phyloP scores from a whole-genome alignment of 1,140 invertebrate genomes.

The Bombus huntii region DNA sequence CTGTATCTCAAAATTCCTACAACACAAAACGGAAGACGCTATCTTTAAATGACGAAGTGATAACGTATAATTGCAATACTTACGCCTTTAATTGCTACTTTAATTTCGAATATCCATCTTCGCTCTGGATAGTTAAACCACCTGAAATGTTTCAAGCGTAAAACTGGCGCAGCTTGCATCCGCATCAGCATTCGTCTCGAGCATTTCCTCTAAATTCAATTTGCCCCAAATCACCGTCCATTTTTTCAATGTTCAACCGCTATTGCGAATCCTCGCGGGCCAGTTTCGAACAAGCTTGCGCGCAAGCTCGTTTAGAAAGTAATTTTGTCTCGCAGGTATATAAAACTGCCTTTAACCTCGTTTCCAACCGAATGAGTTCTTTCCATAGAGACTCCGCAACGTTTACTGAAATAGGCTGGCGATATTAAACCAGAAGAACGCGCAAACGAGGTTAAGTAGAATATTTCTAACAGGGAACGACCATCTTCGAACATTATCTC shows the following conservation, averaged over 20 bases:
- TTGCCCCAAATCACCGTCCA: background rate
- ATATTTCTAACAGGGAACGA: background rate
- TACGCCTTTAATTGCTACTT: background rate
- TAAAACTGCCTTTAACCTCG: conserved; percentile 32
- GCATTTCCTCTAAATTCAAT: background rate
- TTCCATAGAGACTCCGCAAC: background rate
- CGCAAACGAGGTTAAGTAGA: conserved; percentile 1
- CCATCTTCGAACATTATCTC: background rate
- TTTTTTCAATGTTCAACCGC: background rate
- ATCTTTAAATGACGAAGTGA: background rate
- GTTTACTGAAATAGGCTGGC: background rate
- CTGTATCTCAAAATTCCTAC: background rate
- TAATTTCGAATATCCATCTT: background rate
- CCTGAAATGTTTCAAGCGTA: background rate
- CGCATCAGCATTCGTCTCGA: background rate
- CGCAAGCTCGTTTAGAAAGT: conserved; percentile 21
- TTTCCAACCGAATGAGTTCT: conserved; percentile 31
- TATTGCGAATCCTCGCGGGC: background rate
- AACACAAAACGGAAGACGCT: background rate
- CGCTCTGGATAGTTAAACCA: background rate
- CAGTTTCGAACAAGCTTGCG: background rate
- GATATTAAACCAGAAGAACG: conserved; percentile 8
- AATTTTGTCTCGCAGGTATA: conserved; percentile 27
- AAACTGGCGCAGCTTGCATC: no score
- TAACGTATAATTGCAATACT: background rate